phyloP scores from a whole-genome alignment of 2,888 invertebrate genomes.

The Abrostola tripartita region DNA sequence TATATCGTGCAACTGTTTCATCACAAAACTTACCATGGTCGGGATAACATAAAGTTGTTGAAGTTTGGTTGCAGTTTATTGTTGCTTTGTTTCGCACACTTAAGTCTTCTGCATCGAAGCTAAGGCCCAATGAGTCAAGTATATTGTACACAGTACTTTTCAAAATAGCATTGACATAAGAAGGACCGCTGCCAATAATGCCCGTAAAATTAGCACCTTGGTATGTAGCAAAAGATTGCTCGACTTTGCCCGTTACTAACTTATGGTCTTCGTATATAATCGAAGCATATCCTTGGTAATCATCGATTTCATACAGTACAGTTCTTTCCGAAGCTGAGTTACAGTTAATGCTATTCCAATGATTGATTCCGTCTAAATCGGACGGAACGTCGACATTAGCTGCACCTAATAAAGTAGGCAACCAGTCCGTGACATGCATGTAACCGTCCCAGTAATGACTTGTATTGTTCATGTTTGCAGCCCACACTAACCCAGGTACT shows the following conservation, averaged over 20 bases:
- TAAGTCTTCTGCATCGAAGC: conserved; percentile 56
- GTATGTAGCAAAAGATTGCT: conserved; percentile 60
- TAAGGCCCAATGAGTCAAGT: conserved; percentile 61
- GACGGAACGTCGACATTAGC: conserved; percentile 66
- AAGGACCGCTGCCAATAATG: conserved; percentile 66
- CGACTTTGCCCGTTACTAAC: conserved; percentile 70
- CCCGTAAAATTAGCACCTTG: conserved; percentile 71
- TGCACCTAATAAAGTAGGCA: conserved; percentile 91
- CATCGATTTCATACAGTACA: conserved; percentile 76
- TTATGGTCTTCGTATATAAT: conserved; percentile 74
- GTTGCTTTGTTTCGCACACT: conserved; percentile 63
- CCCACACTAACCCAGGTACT: conserved; percentile 92
- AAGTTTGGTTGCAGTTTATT: conserved; percentile 61
- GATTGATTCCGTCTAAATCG: conserved; percentile 75
- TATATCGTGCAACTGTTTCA: neutral
- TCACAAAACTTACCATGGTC: conserved; percentile 63
- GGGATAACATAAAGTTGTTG: conserved; percentile 65
- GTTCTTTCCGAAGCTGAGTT: conserved; percentile 68
- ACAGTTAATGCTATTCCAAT: conserved; percentile 74
- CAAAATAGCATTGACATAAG: conserved; percentile 66
- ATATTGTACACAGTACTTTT: conserved; percentile 66
- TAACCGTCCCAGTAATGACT: conserved; percentile 86
- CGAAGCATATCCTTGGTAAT: conserved; percentile 69
- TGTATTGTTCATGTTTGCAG: conserved; percentile 63
- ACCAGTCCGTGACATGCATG: conserved; percentile 94